Percentiles rank a stretch among this genome's conserved stretches.
These are phyloP conservation scores for Pelodiscus sinensis DNA, from an alignment of 2,113 vertebrate species.

Conservation along the genomic window DNA sequence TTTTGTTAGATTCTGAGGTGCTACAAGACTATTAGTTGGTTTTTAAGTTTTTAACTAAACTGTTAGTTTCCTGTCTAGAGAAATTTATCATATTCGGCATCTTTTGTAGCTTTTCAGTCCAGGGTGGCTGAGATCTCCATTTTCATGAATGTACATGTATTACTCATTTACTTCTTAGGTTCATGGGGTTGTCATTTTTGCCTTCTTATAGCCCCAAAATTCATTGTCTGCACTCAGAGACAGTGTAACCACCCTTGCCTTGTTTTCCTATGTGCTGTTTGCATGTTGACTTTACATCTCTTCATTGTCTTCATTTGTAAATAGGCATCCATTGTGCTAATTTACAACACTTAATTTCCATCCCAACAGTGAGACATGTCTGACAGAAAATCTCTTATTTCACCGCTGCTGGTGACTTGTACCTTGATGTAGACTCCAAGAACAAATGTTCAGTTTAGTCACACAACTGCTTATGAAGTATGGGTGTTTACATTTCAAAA, in stretches of 20 bases:
- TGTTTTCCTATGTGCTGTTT: not conserved
- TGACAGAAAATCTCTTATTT: not conserved
- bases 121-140: not conserved
- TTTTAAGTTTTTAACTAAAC: not conserved
- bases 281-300: not conserved
- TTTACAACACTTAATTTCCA: not conserved
- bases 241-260: not conserved
- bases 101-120: not conserved
- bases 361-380: not conserved
- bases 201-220: not conserved
- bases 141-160: not conserved
- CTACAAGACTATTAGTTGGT: too few relatives aligned
- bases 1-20: too few relatives aligned
- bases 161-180: not conserved
- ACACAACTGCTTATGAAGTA: not conserved
- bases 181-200: not conserved
- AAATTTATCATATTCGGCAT: not conserved
- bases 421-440: not conserved
- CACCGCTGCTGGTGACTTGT: not conserved
- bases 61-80: not conserved
- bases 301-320: not conserved
- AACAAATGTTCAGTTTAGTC: not conserved
- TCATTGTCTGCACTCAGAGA: not conserved
- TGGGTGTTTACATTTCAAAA: not conserved
- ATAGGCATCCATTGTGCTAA: not conserved